phyloP scores from a whole-genome alignment of 2,113 vertebrate species.

The Illadopsis cleaveri region DNA sequence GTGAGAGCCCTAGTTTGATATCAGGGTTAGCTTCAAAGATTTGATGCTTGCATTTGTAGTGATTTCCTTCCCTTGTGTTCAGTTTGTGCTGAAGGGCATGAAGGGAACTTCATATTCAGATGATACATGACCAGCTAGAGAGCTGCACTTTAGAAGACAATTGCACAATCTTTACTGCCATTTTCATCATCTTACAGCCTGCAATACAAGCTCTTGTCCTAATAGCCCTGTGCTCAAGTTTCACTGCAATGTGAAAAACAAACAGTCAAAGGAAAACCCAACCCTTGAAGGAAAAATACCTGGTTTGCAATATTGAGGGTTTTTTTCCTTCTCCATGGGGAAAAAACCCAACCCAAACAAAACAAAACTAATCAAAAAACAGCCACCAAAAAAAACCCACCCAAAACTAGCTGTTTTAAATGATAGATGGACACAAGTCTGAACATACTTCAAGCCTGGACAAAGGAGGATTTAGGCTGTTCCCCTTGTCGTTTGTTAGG shows the following conservation, averaged over 20 bases:
- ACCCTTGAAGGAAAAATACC: constrained; percentile 20
- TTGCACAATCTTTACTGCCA: constrained; percentile 55
- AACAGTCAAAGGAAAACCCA: constrained; percentile 15
- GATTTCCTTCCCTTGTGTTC: constrained; percentile 43
- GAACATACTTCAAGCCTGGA: not conserved
- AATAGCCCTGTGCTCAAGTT: constrained; percentile 25
- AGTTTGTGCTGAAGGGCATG: constrained; percentile 37
- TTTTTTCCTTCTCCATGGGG: not conserved
- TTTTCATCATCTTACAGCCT: constrained; percentile 48
- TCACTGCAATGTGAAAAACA: constrained; percentile 40
- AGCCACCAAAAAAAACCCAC: no score
- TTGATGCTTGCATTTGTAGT: constrained; percentile 14
- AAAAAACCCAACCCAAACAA: not conserved
- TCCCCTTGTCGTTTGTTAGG: not conserved
- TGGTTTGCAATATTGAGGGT: not conserved
- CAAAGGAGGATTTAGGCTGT: constrained; percentile 32
- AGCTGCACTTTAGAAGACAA: constrained; percentile 18
- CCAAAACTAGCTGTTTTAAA: not conserved
- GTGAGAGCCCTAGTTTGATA: constrained; percentile 37
- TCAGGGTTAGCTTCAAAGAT: constrained; percentile 46
- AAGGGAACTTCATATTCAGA: constrained; percentile 38
- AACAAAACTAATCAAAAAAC: not conserved
- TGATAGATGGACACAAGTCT: not conserved
- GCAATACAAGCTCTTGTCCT: constrained; percentile 13
- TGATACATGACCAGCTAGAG: constrained; percentile 2